A percentile compares a stretch with the other conserved stretches of the same genome.
Evolutionary conservation across 1,140 invertebrate species (phyloP).

Genomic region (Pseudomyrmex gracilis): DNA sequence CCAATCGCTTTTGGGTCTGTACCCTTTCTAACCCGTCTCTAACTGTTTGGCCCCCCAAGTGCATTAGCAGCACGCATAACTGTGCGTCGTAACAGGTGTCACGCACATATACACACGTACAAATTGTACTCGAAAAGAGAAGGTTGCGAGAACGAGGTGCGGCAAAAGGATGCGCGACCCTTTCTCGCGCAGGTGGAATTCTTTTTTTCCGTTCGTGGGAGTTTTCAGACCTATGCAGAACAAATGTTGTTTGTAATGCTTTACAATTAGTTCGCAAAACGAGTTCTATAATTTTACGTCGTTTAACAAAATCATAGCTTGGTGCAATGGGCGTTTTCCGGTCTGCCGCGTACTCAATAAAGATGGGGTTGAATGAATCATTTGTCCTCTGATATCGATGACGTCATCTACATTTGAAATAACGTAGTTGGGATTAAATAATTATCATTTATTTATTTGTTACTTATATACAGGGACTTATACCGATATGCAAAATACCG

Average conservation of each 20-base stretch:
- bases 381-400: slow-evolving; percentile 22
- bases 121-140: slow-evolving; percentile 28
- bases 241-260: slow-evolving; percentile 34
- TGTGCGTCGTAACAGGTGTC: slow-evolving; percentile 67
- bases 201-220: background rate
- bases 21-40: slow-evolving; percentile 77
- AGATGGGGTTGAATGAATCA: slow-evolving; percentile 37
- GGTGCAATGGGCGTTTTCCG: slow-evolving; percentile 41
- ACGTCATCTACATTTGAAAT: background rate
- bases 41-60: slow-evolving; percentile 57
- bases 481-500: too few relatives aligned
- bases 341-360: slow-evolving; percentile 40
- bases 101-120: slow-evolving; percentile 10
- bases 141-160: slow-evolving; percentile 48
- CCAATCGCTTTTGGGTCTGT: slow-evolving; percentile 61
- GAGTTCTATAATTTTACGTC: slow-evolving; percentile 59
- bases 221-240: slow-evolving; percentile 25
- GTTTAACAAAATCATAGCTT: slow-evolving; percentile 50
- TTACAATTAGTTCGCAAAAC: slow-evolving; percentile 37
- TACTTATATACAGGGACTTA: too few relatives aligned
- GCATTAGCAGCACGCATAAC: slow-evolving; percentile 55
- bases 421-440: background rate
- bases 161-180: slow-evolving; percentile 51
- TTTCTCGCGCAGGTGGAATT: slow-evolving; percentile 1
- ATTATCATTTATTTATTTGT: background rate